Evolutionary conservation across 2,797 vertebrate species (phyloP).

Genomic region (Pelodytes ibericus): DNA sequence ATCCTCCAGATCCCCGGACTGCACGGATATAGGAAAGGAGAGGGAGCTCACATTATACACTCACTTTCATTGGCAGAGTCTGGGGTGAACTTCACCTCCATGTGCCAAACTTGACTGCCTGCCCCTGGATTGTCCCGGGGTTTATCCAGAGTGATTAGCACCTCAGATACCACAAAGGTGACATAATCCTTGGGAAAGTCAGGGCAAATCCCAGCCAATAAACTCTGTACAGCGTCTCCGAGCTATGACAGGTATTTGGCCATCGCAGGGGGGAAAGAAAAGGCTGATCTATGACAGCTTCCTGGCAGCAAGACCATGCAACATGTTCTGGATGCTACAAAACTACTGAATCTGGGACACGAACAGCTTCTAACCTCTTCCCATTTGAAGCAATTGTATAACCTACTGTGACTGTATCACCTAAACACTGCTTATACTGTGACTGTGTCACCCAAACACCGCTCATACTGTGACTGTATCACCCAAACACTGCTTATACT

Average conservation of each 20-base stretch:
- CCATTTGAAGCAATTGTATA: too few species aligned
- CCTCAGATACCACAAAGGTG: not conserved
- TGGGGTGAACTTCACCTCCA: not conserved
- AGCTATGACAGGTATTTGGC: constrained; percentile 36
- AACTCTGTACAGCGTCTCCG: constrained; percentile 15
- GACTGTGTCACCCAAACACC: not conserved
- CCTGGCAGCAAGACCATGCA: not conserved
- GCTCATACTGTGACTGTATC: not conserved
- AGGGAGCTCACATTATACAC: too few species aligned
- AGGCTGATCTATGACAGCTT: constrained; percentile 2
- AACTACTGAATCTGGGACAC: not conserved
- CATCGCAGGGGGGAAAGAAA: not conserved
- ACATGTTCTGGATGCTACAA: not conserved
- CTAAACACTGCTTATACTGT: not conserved
- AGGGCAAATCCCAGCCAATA: not conserved
- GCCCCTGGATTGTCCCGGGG: not conserved
- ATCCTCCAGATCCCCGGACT: not conserved
- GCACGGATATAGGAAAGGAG: too few species aligned
- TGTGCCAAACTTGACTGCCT: not conserved
- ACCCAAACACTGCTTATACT: not conserved
- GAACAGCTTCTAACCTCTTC: too few species aligned
- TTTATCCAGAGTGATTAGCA: not conserved
- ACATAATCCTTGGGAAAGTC: constrained; percentile 23
- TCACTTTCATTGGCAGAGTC: not conserved
- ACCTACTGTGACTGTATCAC: too few species aligned